Evolutionary conservation across 2,888 invertebrate species (phyloP), one percentile per base, ranked within the genome.

Genomic region (Andrena fulva): DNA sequence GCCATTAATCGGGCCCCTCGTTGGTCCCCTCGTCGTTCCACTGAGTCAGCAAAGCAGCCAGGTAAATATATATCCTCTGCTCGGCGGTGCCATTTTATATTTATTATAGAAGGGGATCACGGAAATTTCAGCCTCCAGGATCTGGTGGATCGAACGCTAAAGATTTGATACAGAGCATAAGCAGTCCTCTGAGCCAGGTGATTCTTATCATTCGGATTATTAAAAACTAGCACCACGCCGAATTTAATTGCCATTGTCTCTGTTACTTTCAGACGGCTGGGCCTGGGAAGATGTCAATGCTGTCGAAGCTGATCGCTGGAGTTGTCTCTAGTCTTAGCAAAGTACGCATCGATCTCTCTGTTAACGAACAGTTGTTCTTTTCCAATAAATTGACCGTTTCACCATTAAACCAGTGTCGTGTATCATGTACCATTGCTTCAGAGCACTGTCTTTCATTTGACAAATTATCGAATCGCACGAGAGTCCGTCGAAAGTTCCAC

Each of bases 21-120:
- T 90, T 0, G 93, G 92, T 1, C 93, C 94, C 0, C 5, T 93
- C 2, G 77, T 91, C n/a, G 92, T 92, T 2, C 94, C 94, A 1
- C 27, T 93, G 24, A 89, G 91, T 20, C 85, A 90, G 5, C 82
- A 90, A 10, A 91, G 85, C 62, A 93, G 92, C 73, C 91, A 91
- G 42, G 94, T 94, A 88, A 88, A 90, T 52, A 67, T 10, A 33
- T 1, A 24, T 24, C 2, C 10, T 29, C n/a, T 4, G 42, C 35
- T 27, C 4, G 24, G 5, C 2, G 3, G 24, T 63, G 35, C 6
- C 1, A 4, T 63, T 12, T 12, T 16, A 24, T 16, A 29, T 24
- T 2, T 48, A 48, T 8, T 64, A 3, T 0, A 35, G 42, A 59
- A 10, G 59, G 12, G 16, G 48, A 10, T 42, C n/a, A 0, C 27